Conservation (phyloP, 2,888 invertebrate genomes). For the Diloba caeruleocephala region DNA sequence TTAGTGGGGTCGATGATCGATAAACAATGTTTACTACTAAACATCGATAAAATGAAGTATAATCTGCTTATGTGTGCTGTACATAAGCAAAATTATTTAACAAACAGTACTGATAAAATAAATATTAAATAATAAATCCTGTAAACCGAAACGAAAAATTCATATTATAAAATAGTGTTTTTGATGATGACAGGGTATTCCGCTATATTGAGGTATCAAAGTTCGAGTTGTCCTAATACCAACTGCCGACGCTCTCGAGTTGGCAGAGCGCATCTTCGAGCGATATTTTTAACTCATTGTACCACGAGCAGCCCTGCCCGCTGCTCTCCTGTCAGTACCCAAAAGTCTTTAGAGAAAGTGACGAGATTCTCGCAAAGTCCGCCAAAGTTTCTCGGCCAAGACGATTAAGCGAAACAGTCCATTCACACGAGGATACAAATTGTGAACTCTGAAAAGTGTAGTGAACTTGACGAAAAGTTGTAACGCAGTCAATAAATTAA, state of each 20-base stretch:
- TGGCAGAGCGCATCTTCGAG: conserved; percentile 88
- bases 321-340: conserved; percentile 80
- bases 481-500: conserved; percentile 39
- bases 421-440: conserved; percentile 42
- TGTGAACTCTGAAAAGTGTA: conserved; percentile 57
- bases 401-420: conserved; percentile 49
- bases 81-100: conserved; percentile 16
- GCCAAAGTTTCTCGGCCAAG: conserved; percentile 60
- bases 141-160: conserved; percentile 44
- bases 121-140: conserved; percentile 6
- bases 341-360: conserved; percentile 82
- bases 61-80: conserved; percentile 5
- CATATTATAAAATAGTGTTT: too few species aligned
- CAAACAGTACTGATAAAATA: conserved; percentile 15
- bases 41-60: conserved; percentile 29
- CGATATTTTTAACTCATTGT: conserved; percentile 89
- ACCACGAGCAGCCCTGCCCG: conserved; percentile 81
- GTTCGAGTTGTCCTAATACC: conserved; percentile 82
- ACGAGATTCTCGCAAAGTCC: conserved; percentile 66
- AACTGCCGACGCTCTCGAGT: conserved; percentile 75
- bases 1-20: conserved; percentile 55
- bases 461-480: conserved; percentile 52
- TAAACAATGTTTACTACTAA: conserved; percentile 40
- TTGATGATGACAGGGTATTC: conserved; percentile 60
- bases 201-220: conserved; percentile 74